These are phyloP conservation scores for Caenorhabditis zanzibari DNA, from an alignment of 2,888 invertebrate genomes.

Conservation along the genomic window DNA sequence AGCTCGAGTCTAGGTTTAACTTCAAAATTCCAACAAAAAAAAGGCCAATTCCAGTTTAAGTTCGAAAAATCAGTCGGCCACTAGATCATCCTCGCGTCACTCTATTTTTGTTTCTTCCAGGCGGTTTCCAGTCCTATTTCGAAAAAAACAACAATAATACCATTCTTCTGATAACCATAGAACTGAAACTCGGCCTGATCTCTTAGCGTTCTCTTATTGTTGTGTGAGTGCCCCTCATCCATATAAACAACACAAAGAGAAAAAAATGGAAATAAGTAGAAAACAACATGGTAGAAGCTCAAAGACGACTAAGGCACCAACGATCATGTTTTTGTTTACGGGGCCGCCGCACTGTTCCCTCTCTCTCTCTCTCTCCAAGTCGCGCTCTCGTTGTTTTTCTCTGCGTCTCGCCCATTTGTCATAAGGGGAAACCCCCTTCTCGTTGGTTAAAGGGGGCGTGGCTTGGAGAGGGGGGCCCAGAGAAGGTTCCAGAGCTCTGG, in stretches of 20 bases:
- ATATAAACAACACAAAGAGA: slow-evolving; percentile 18
- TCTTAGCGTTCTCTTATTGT: slow-evolving; percentile 25
- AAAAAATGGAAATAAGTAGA: slow-evolving; percentile 33
- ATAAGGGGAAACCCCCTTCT: slow-evolving; percentile 37
- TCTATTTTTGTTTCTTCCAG: slow-evolving; percentile 2
- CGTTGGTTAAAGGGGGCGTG: slow-evolving; percentile 13
- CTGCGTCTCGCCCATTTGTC: slow-evolving; percentile 48
- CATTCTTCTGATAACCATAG: slow-evolving; percentile 15
- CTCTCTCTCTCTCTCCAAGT: background rate
- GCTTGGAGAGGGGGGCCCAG: slow-evolving; percentile 15
- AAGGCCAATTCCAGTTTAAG: background rate
- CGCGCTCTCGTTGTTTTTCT: background rate
- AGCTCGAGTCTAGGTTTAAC: too few species aligned
- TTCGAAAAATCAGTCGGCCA: background rate
- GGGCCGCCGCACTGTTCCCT: background rate
- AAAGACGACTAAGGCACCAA: slow-evolving; percentile 45
- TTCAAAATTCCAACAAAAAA: too few species aligned
- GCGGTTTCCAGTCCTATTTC: background rate
- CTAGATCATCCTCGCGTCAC: background rate
- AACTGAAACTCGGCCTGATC: slow-evolving; percentile 8
- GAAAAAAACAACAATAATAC: background rate
- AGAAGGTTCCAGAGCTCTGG: slow-evolving; percentile 30
- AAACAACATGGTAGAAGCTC: slow-evolving; percentile 46
- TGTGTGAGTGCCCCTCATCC: background rate
- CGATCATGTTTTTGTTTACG: slow-evolving; percentile 54